Percentiles rank a stretch among this genome's conserved stretches.
Evolutionary conservation across 2,113 vertebrate genomes (phyloP).

Genomic region (Semicossyphus pulcher): DNA sequence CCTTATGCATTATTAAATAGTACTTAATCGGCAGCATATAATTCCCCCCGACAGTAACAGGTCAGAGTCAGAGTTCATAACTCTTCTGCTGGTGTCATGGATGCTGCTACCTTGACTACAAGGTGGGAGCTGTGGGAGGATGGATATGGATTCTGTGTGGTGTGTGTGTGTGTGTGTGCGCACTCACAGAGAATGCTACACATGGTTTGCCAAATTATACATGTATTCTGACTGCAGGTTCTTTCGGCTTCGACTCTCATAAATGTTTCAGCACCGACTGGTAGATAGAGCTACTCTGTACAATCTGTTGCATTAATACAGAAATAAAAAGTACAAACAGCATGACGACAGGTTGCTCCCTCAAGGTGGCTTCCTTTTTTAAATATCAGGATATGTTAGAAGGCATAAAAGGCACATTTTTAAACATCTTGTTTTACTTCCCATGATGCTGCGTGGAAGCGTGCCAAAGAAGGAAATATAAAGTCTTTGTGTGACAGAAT

Average conservation of each 20-base stretch:
- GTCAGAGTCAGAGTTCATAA: constrained; percentile 39
- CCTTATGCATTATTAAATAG: constrained; percentile 47
- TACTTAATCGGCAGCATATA: constrained; percentile 15
- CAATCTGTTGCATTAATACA: constrained; percentile 45
- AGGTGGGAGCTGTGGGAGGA: constrained; percentile 3
- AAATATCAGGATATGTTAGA: constrained; percentile 28
- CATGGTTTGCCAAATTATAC: constrained; percentile 47
- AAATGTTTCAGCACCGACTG: constrained; percentile 62
- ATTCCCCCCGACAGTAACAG: constrained; percentile 27
- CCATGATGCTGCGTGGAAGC: constrained; percentile 33
- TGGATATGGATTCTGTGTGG: neutral
- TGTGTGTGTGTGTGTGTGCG: constrained; percentile 9
- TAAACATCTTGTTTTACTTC: constrained; percentile 12
- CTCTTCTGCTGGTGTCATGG: neutral
- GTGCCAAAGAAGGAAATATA: constrained; percentile 56
- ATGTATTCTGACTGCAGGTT: constrained; percentile 46
- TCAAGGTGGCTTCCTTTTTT: constrained; percentile 16
- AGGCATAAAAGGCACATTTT: constrained; percentile 20
- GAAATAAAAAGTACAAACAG: constrained; percentile 11
- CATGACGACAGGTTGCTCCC: constrained; percentile 31
- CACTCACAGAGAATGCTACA: constrained; percentile 6
- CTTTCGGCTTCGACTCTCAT: constrained; percentile 46
- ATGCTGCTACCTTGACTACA: neutral
- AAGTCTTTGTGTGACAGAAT: constrained; percentile 52
- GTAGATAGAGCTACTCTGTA: constrained; percentile 18